These are phyloP conservation scores for Sinella curviseta DNA, from an alignment of 1,140 invertebrate genomes.

Conservation along the genomic window DNA sequence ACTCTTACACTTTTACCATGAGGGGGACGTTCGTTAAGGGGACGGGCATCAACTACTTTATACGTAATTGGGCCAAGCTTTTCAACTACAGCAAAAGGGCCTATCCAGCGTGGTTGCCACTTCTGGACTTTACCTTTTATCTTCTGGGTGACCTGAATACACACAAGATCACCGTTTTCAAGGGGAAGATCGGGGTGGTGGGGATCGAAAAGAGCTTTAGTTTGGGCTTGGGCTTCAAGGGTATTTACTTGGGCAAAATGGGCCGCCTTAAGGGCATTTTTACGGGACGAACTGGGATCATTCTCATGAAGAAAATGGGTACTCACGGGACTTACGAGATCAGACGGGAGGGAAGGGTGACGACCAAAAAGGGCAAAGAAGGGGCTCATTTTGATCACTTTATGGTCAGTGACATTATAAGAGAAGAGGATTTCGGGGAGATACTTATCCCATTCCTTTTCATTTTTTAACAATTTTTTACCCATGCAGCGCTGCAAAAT, in stretches of 20 bases:
- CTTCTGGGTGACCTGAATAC: not conserved
- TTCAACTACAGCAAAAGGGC: not conserved
- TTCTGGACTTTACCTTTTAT: not conserved
- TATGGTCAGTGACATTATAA: constrained; percentile 56
- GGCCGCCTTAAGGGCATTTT: not conserved
- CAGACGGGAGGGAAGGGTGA: constrained; percentile 51
- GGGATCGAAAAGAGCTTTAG: too few species aligned
- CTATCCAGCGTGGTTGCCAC: not conserved
- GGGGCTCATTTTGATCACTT: constrained; percentile 53
- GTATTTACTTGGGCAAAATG: not conserved
- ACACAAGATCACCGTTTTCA: not conserved
- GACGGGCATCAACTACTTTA: not conserved
- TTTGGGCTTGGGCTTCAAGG: not conserved
- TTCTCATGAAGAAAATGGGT: not conserved
- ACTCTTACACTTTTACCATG: not conserved
- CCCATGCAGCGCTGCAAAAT: constrained; percentile 38
- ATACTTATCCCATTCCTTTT: constrained; percentile 56
- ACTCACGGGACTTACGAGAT: not conserved
- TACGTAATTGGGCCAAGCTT: not conserved
- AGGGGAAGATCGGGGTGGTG: not conserved
- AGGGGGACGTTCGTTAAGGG: not conserved
- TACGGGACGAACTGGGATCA: not conserved
- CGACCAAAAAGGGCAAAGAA: constrained; percentile 56
- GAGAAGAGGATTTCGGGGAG: constrained; percentile 55
- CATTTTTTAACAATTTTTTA: constrained; percentile 52